Conservation (phyloP, 2,888 invertebrate species). For the Heliconius charithonia region DNA sequence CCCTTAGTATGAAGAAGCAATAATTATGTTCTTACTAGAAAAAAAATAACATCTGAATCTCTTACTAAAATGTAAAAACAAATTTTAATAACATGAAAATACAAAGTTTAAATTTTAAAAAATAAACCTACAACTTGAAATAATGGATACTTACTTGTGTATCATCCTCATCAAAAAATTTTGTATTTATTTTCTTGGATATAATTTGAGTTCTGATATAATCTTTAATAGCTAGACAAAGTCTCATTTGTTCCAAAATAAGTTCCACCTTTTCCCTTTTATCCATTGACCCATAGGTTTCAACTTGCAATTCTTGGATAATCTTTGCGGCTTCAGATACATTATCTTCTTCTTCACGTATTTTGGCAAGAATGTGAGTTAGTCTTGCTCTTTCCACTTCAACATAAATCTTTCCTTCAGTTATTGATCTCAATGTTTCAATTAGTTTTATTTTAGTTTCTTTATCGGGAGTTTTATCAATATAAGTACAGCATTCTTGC, state of each 20-base stretch:
- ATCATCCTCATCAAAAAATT: constrained; percentile 96
- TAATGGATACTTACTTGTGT: constrained; percentile 77
- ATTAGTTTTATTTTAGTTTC: constrained; percentile 96
- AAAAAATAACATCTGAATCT: too few species aligned
- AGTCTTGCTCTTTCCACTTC: constrained; percentile 98
- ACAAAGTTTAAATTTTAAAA: background rate
- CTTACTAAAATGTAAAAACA: too few species aligned
- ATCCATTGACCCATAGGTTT: constrained; percentile 99
- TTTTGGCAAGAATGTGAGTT: constrained; percentile 94
- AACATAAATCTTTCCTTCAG: constrained; percentile 99
- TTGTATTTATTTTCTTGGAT: constrained; percentile 98
- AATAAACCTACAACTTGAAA: constrained; percentile 1
- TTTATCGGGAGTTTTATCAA: constrained; percentile 95
- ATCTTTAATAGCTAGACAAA: constrained; percentile 97
- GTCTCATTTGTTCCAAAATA: constrained; percentile 98
- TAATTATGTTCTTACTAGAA: too few species aligned
- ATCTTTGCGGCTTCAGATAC: constrained; percentile 95
- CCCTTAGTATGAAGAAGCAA: too few species aligned
- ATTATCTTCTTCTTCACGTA: constrained; percentile 92
- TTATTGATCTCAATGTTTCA: constrained; percentile 96
- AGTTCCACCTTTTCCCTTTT: constrained; percentile 98
- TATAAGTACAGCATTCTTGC: constrained; percentile 96
- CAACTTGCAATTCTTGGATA: constrained; percentile 96
- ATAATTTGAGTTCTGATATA: constrained; percentile 99
- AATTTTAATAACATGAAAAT: too few species aligned